These are phyloP conservation scores for Furnarius figulus DNA, from an alignment of 2,113 vertebrate genomes.

Conservation along the genomic window DNA sequence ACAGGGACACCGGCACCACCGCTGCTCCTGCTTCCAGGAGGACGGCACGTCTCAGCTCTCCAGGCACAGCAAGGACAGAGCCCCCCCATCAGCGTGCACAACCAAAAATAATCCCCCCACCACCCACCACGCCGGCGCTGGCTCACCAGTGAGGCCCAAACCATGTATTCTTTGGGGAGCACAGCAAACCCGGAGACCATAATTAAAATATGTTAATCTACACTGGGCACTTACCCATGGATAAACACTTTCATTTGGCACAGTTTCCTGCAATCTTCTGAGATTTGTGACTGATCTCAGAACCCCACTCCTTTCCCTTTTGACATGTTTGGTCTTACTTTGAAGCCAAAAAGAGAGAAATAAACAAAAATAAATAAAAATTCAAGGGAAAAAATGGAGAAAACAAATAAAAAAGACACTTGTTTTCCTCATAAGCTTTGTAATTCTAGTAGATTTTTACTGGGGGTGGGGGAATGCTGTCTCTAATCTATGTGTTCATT, in stretches of 20 bases:
- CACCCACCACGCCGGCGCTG: not conserved
- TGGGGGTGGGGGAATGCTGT: not conserved
- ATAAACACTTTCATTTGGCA: constrained; percentile 66
- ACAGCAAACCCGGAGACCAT: constrained; percentile 16
- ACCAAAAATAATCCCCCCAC: not conserved
- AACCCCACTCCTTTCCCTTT: not conserved
- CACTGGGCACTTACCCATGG: constrained; percentile 63
- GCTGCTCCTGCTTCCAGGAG: not conserved
- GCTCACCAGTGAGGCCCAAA: constrained; percentile 38
- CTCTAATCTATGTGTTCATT: constrained; percentile 54
- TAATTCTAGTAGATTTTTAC: not conserved
- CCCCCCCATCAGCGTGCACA: not conserved
- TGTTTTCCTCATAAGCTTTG: not conserved
- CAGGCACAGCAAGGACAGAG: fast-evolving
- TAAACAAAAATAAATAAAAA: not conserved
- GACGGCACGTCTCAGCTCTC: fast-evolving
- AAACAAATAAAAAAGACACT: not conserved
- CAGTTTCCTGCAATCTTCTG: constrained; percentile 13
- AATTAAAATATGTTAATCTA: constrained; percentile 73
- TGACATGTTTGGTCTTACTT: constrained; percentile 1
- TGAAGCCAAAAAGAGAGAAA: not conserved
- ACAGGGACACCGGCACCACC: not conserved
- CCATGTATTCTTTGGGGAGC: not conserved
- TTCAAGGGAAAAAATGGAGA: not conserved
- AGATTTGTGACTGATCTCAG: constrained; percentile 49